Conservation (phyloP, 2,113 vertebrate genomes). For the Monopterus albus region DNA sequence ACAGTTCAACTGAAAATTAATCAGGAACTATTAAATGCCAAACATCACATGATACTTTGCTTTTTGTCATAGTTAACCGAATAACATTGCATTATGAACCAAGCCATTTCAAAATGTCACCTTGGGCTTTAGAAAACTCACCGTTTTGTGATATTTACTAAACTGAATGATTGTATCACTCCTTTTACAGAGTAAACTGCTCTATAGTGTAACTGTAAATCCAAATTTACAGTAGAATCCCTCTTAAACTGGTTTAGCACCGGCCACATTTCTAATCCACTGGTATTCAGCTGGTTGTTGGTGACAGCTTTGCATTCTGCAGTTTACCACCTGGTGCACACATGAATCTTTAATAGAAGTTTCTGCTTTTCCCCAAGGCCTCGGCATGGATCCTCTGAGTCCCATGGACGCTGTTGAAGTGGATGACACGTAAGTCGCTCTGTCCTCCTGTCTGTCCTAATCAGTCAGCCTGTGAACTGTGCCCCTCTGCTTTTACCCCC, state of each 20-base stretch:
- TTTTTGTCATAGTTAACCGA: not conserved
- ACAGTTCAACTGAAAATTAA: no score
- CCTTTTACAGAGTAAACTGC: no score
- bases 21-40: no score
- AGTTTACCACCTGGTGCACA: not conserved
- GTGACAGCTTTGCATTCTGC: not conserved
- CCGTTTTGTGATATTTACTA: no score
- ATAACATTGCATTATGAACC: no score
- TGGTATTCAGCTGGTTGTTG: not conserved
- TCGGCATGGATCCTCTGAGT: constrained; percentile 86
- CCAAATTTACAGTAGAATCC: not conserved
- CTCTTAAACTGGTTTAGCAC: not conserved
- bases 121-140: no score
- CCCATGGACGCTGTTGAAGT: constrained; percentile 80
- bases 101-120: no score
- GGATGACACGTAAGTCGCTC: constrained; percentile 85
- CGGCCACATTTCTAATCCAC: not conserved
- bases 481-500: not conserved
- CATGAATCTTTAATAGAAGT: not conserved
- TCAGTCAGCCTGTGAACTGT: constrained; percentile 30
- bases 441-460: constrained; percentile 44
- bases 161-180: no score
- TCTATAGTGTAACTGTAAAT: not conserved
- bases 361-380: constrained; percentile 79
- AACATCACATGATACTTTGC: not conserved